Evolutionary conservation across 2,888 invertebrate genomes (phyloP), one percentile per base, ranked within the genome.

Genomic region (Hemicrepidius hirtus): DNA sequence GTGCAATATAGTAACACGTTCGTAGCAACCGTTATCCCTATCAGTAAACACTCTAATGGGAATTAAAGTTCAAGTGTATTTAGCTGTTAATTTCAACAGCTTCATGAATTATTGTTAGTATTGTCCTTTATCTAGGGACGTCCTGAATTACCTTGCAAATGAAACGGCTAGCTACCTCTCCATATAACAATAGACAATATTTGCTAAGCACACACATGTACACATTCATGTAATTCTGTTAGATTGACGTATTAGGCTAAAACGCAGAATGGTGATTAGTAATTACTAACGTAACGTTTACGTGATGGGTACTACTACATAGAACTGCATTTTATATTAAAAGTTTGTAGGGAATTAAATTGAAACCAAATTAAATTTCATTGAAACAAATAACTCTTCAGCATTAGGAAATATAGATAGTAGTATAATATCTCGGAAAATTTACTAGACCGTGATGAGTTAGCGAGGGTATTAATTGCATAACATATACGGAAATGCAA

Each of bases 31-130:
- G 72, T 67, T 69, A 72, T 63, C 50, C 69, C 60, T 55, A 71
- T 60, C 69, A 72, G 75, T 71, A 75, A 75, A 75, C 73, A 71
- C 73, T 69, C 73, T 71, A 71, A 64, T 63, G 71, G 75, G 75
- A 73, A 73, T 75, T 75, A 75, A 75, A 75, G 73, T 73, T 75
- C 70, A 68, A 75, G 70, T 60, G 69, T 73, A 70, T 75, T 73
- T 73, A 73, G 75, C 67, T 73, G 73, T 68, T 75, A 75, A 75
- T 75, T 70, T 66, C 67, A 65, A 63, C 57, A 59, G 35, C 59
- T 59, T 50, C 68, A 57, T 60, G 68, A 68, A 57, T 57, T 50
- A 66, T 55, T 68, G 60, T 21, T 49, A n/a, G 68, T 40, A 44
- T 50, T 59, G 60, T 60, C 37, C 46, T 35, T 41, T 60, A 57